Conservation (phyloP, 2,113 vertebrate genomes). For the Mystacornis crossleyi region DNA sequence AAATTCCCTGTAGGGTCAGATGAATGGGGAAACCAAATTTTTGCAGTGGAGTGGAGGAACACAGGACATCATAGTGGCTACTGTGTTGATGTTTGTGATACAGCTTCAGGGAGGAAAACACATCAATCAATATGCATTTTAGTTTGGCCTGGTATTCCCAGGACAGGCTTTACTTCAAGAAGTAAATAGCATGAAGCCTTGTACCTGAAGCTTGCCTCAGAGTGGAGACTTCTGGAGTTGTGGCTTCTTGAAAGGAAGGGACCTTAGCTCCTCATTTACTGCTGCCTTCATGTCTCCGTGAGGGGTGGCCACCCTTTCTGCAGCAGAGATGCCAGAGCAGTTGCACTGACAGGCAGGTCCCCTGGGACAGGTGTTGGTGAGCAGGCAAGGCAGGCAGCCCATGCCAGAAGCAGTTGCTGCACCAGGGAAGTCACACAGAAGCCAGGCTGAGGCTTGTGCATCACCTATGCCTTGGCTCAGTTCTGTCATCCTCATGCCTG, state of each 20-base stretch:
- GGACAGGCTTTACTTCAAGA: neutral
- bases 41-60: neutral
- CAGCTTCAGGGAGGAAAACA: neutral
- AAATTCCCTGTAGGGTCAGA: neutral
- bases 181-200: neutral
- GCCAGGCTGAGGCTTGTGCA: neutral
- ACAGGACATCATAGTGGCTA: neutral
- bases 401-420: neutral
- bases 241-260: neutral
- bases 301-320: rapidly evolving
- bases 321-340: neutral
- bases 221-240: neutral
- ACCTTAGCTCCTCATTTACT: neutral
- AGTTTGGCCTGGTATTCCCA: neutral
- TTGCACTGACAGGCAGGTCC: neutral
- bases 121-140: neutral
- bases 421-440: neutral
- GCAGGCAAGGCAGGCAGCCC: neutral
- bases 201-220: neutral
- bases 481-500: neutral
- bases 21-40: neutral
- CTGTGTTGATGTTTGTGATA: neutral
- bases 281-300: neutral
- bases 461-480: rapidly evolving
- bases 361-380: neutral